Evolutionary conservation across 2,113 vertebrate species (phyloP), one percentile per base, ranked within the genome.

Genomic region (Trinectes maculatus): DNA sequence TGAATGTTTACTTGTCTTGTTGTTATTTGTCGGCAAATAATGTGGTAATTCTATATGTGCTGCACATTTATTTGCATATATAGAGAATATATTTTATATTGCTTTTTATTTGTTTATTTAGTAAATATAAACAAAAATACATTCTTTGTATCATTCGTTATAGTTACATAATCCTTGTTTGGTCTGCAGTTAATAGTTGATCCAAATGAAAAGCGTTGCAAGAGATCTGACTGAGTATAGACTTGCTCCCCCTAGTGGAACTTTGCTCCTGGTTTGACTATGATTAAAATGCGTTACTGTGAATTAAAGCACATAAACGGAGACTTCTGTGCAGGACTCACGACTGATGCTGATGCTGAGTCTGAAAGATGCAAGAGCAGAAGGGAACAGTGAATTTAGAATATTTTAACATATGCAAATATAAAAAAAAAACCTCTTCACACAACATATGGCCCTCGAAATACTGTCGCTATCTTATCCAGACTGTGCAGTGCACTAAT

Each of bases 221-320:
- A 15, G 24, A 16, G 12, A 13, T 8, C 8, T 21, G 18, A 53
- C 12, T 40, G 31, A 55, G 57, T 42, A 53, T 11, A 48, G 10
- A 25, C 16, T n/a, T 24, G 58, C 67, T 9, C 73, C 53, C 42
- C 24, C 86, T 73, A 19, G 52, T 75, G 80, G 65, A 8, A 21
- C 16, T 15, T 4, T 15, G 8, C 36, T 22, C 8, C 56, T 22
- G 7, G 11, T 29, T 43, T 26, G 18, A 39, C 4, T n/a, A 28
- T 59, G 25, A 33, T 37, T 43, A 6, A 48, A 52, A 43, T 13
- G 6, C 57, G 6, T 18, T 5, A 8, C 28, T 31, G 29, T 6
- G 29, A 31, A 31, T 31, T 8, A 31, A 8, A 31, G 29, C 29
- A 31, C 8, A 33, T 33, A 10, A 33, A 31, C 5, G 11, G 8